These are phyloP conservation scores for Rhyacophila evoluta DNA, from an alignment of 2,888 invertebrate genomes.

Conservation along the genomic window DNA sequence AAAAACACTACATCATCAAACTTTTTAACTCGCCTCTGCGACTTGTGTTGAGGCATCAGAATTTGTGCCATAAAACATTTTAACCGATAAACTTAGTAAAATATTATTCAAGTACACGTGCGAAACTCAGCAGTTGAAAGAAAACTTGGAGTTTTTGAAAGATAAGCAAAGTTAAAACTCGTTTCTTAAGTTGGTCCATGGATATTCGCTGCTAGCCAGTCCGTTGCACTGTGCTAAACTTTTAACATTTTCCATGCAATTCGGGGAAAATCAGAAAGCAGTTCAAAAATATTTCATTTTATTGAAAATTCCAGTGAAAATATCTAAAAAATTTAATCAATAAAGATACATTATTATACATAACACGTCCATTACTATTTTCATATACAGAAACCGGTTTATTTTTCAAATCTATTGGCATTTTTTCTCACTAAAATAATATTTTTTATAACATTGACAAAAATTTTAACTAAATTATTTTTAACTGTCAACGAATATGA, in stretches of 20 bases:
- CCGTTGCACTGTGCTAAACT: conserved; percentile 31
- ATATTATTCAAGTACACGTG: conserved; percentile 48
- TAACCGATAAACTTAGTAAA: conserved; percentile 50
- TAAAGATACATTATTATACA: too few species aligned
- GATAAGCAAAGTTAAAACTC: conserved; percentile 47
- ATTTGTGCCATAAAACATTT: conserved; percentile 47
- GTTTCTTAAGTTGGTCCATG: conserved; percentile 34
- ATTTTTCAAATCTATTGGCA: too few species aligned
- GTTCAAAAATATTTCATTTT: too few species aligned
- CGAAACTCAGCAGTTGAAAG: conserved; percentile 39
- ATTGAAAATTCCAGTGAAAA: too few species aligned
- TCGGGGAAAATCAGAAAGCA: too few species aligned
- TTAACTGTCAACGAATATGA: too few species aligned
- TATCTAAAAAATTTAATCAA: too few species aligned
- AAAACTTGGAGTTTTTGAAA: conserved; percentile 41
- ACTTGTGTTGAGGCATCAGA: conserved; percentile 27
- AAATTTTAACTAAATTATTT: too few species aligned
- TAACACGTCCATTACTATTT: too few species aligned
- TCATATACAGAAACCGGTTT: too few species aligned
- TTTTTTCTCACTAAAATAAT: too few species aligned
- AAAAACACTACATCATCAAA: conserved; percentile 28
- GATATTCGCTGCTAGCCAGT: conserved; percentile 35
- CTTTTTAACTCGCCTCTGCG: neutral
- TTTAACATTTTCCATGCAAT: conserved; percentile 19
- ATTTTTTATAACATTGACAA: too few species aligned